Evolutionary conservation across 1,140 invertebrate species (phyloP).

Genomic region (silkworm (Bombyx mori)): ASM3026992v2 NC_085128.1:15241501-15242000

Average conservation of each 20-base stretch:
- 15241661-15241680: conserved; percentile 44
- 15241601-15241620: conserved; percentile 21
- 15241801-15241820: conserved; percentile 28
- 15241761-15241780: conserved; percentile 38
- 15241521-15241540: conserved; percentile 66
- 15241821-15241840: conserved; percentile 11
- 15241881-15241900: conserved; percentile 67
- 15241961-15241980: no score
- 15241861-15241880: conserved; percentile 72
- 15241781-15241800: conserved; percentile 35
- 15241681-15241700: conserved; percentile 37
- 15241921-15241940: conserved; percentile 50
- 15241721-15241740: conserved; percentile 25
- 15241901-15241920: conserved; percentile 72
- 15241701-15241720: conserved; percentile 30
- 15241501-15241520: conserved; percentile 17
- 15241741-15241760: conserved; percentile 32
- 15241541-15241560: conserved; percentile 34
- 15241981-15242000: no score
- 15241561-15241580: conserved; percentile 23
- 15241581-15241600: conserved; percentile 5
- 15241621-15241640: conserved; percentile 40
- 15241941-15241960: not conserved
- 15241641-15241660: conserved; percentile 56
- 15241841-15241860: conserved; percentile 50